Base-by-base conservation (phyloP, 2,113 vertebrate genomes). In the Phalacrocorax aristotelis region DNA sequence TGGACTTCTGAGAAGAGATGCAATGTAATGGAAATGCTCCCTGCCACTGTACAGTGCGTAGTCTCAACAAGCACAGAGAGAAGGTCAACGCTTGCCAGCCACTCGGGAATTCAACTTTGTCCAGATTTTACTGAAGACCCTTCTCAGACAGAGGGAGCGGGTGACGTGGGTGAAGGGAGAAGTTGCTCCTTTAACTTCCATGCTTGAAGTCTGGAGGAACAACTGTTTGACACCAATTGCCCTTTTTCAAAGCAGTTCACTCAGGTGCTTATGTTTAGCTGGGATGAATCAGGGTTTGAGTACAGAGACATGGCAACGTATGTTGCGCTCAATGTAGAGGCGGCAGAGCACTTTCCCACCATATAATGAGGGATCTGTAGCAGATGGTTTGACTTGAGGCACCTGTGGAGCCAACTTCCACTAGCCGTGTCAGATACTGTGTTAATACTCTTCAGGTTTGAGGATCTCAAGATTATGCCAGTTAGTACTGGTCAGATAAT, bases 41-140 rank as follows among this genome's bases (percentile, higher is more conserved):
- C 34, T 65, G 71, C 14, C 7, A 3, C 21, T 72, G 12, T 25
- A 54, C 42, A 58, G 0, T 26, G 7, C 0, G 0, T 22, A 13
- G 18, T 23, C 57, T 55, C 34, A 71, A 17, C 21, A 64, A 90
- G 29, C 54, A 81, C 27, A 42, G n/a, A 64, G 7, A 65, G 21
- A 78, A 48, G 51, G 13, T n/a, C 62, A 7, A 13, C 42, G 14
- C 30, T 85, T 54, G 30, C 36, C 25, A 72, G 1, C 22, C 34
- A 14, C 32, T 70, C 4, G 1, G n/a, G 34, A 88, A 66, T 76
- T 69, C 11, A n/a, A 9, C 44, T 85, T 87, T 65, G 36, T 55
- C 57, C 23, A 22, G 29, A 34, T 57, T 79, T 71, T 83, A 55
- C 4, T 23, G n/a, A 69, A 85, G 48, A 55, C 13, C 26, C 15